Evolutionary conservation across 2,888 invertebrate species (phyloP), one percentile per base, ranked within the genome.

Genomic region (Philopedon plagiatum): DNA sequence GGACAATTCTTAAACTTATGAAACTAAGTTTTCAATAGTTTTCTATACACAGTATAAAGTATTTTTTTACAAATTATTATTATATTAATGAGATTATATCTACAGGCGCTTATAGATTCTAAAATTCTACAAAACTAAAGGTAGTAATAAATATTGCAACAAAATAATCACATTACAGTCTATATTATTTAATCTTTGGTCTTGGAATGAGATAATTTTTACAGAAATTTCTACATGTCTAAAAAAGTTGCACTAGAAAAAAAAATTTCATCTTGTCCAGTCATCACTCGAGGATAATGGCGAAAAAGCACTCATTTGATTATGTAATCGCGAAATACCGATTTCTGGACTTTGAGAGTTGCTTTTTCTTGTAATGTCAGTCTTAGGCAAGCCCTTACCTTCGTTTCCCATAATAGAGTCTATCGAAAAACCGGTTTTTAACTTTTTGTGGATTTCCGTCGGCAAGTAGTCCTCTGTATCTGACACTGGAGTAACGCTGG

Each of bases 241-340:
- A 54, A 44, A 21, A 29, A 41, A 57, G 64, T 26, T 49, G 15
- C 32, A 63, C 37, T 58, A 67, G 21, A 75, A 73, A 63, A 34
- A 61, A 49, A 51, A 57, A 37, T 88, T 89, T 90, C 90, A 92
- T 87, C 92, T 91, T 79, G 88, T 87, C 90, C 90, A 90, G 81
- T 90, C 90, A 70, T 90, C 90, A 15, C 88, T 87, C 1, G 81
- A 85, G 75, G 87, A 88, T 0, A 93, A 86, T 4, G 93, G 92
- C 1, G 92, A 92, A 82, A 93, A 93, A 7, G 93, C 93, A 4
- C 90, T 88, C 39, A 89, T 88, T 82, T 90, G 88, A 80, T 88
- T 87, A 69, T 86, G 82, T 21, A 86, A 82, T 57, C 83, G 80
- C 21, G 82, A 80, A 58, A 84, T 71, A 26, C 77, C 76, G 84